A percentile compares a stretch with the other conserved stretches of the same genome.
Conservation (phyloP, 2,113 vertebrate species). For the Ranitomeya variabilis region DNA sequence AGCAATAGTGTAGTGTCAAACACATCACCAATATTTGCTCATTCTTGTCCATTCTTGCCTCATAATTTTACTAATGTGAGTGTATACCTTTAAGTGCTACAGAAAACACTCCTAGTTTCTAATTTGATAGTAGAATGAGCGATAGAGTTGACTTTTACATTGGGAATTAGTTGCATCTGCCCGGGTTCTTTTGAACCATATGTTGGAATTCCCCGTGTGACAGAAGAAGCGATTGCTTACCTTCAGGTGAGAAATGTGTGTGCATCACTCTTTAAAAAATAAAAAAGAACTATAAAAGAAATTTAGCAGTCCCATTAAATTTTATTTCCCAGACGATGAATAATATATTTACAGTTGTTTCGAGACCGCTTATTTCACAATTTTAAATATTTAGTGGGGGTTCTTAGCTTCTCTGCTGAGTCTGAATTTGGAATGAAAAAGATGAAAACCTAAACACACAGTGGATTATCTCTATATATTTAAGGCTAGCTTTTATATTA, state of each 20-base stretch:
- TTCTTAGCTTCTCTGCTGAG: constrained; percentile 41
- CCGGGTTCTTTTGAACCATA: constrained; percentile 41
- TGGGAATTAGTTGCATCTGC: constrained; percentile 50
- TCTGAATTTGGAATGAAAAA: constrained; percentile 20
- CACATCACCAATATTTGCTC: not conserved
- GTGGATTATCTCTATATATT: not conserved
- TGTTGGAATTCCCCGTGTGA: constrained; percentile 36
- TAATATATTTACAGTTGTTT: constrained; percentile 56
- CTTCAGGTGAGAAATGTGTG: constrained; percentile 32
- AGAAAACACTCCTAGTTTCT: not conserved
- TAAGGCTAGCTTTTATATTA: not conserved
- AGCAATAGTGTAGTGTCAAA: not conserved
- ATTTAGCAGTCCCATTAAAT: constrained; percentile 48
- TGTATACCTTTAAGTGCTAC: not conserved
- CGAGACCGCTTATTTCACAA: constrained; percentile 46
- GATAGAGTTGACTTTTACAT: constrained; percentile 20
- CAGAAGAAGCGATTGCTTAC: not conserved
- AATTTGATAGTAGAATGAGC: constrained; percentile 16
- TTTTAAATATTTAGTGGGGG: constrained; percentile 53
- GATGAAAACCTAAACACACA: constrained; percentile 13
- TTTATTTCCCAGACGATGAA: constrained; percentile 44
- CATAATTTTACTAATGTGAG: not conserved
- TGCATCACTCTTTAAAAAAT: constrained; percentile 36
- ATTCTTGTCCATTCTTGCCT: not conserved
- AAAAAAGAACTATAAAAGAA: constrained; percentile 44